These are phyloP conservation scores for Molorchus minor DNA, from an alignment of 2,888 invertebrate species.

Conservation along the genomic window DNA sequence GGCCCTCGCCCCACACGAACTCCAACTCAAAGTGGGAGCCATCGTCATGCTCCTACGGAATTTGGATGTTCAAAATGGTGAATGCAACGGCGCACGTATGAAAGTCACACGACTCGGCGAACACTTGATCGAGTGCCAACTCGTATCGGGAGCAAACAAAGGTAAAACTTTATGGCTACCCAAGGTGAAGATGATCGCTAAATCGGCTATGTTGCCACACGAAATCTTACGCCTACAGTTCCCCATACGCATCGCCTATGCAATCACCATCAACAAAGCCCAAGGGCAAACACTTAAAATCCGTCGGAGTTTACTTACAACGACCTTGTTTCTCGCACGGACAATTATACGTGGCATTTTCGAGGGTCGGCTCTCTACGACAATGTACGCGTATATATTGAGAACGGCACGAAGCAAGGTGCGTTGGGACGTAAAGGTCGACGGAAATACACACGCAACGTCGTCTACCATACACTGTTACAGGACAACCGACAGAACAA, in stretches of 20 bases:
- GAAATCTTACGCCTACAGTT: constrained; percentile 31
- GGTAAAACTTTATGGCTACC: constrained; percentile 23
- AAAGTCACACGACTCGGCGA: constrained; percentile 6
- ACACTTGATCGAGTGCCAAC: background rate
- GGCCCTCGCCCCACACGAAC: constrained; percentile 42
- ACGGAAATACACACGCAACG: background rate
- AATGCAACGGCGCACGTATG: constrained; percentile 41
- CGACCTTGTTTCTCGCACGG: constrained; percentile 39
- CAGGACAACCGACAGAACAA: background rate
- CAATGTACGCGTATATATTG: background rate
- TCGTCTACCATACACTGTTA: background rate
- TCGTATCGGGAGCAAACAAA: constrained; percentile 20
- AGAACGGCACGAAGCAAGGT: background rate
- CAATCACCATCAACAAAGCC: constrained; percentile 43
- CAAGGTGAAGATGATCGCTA: background rate
- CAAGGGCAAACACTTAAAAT: constrained; percentile 42
- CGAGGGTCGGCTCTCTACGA: constrained; percentile 23
- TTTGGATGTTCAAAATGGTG: constrained; percentile 33
- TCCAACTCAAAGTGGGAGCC: constrained; percentile 38
- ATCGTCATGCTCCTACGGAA: constrained; percentile 46
- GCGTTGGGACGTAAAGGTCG: background rate
- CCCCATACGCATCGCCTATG: constrained; percentile 39
- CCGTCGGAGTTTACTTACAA: constrained; percentile 34
- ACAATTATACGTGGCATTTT: constrained; percentile 40
- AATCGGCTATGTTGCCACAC: background rate